A percentile compares a stretch with the other conserved stretches of the same genome.
Conservation (phyloP, 1,140 invertebrate species). For the Caenorhabditis inopinata region DNA sequence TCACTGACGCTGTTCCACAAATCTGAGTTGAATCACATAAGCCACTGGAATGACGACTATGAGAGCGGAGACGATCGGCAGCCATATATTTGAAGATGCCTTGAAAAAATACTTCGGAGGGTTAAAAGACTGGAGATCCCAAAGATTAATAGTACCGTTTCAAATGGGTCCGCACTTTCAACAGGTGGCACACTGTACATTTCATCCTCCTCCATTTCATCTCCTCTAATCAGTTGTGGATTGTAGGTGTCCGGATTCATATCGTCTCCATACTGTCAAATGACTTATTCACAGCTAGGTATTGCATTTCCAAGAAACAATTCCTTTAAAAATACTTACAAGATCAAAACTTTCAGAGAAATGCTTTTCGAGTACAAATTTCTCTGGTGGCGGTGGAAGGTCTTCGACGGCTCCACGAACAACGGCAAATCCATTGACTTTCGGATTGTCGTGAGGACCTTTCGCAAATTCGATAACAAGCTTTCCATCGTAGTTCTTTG, state of each 20-base stretch:
- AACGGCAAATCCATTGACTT: constrained; percentile 6
- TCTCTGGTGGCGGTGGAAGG: background rate
- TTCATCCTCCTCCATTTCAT: background rate
- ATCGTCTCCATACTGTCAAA: background rate
- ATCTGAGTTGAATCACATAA: background rate
- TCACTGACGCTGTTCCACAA: background rate
- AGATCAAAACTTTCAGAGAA: background rate
- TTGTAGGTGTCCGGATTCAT: background rate
- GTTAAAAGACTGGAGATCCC: too few relatives aligned
- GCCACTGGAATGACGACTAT: background rate
- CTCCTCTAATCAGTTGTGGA: background rate
- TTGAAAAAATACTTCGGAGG: background rate
- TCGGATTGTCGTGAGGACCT: constrained; percentile 9
- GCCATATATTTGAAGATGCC: background rate
- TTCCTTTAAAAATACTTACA: background rate
- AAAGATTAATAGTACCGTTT: background rate
- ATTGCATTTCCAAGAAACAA: too few relatives aligned
- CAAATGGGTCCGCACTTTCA: background rate
- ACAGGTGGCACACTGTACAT: background rate
- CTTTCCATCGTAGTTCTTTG: background rate
- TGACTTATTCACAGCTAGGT: too few relatives aligned
- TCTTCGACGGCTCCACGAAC: background rate
- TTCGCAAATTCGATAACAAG: background rate
- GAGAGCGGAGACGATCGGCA: background rate
- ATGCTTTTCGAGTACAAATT: background rate